phyloP scores from a whole-genome alignment of 2,113 vertebrate genomes.

The Microcebus murinus region DNA sequence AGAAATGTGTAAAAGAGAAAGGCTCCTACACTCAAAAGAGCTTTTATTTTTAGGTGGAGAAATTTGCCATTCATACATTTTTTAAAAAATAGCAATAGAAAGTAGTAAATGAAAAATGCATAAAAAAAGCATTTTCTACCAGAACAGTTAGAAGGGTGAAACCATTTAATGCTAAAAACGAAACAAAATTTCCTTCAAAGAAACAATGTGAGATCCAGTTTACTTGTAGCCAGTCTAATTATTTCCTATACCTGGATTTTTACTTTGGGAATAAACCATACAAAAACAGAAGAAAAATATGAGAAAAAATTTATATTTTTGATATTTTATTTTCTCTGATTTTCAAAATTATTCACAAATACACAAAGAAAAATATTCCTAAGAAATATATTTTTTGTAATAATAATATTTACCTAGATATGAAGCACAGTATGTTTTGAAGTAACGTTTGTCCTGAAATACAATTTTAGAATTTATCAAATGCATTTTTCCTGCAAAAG shows the following conservation, averaged over 20 bases:
- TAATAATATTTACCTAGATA: background rate
- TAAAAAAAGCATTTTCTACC: background rate
- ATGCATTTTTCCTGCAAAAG: background rate
- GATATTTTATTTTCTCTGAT: background rate
- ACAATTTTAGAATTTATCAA: background rate
- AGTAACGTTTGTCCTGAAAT: background rate
- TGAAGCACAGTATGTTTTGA: background rate
- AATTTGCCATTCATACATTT: background rate
- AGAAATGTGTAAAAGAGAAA: background rate
- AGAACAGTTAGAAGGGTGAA: background rate
- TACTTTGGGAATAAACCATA: background rate
- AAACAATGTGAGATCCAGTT: background rate
- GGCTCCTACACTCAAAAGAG: background rate
- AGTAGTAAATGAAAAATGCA: background rate
- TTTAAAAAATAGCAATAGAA: background rate
- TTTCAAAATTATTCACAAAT: constrained; percentile 14
- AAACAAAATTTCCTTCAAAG: background rate
- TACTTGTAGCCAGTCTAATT: background rate
- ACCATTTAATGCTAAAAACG: background rate
- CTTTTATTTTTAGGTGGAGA: background rate
- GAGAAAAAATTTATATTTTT: background rate
- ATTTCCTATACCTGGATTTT: background rate
- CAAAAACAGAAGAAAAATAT: background rate
- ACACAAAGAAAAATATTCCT: background rate
- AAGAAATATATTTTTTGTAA: background rate